A percentile compares a stretch with the other conserved stretches of the same genome.
phyloP scores from a whole-genome alignment of 2,888 invertebrate species.

The Platyscelio sp. region DNA sequence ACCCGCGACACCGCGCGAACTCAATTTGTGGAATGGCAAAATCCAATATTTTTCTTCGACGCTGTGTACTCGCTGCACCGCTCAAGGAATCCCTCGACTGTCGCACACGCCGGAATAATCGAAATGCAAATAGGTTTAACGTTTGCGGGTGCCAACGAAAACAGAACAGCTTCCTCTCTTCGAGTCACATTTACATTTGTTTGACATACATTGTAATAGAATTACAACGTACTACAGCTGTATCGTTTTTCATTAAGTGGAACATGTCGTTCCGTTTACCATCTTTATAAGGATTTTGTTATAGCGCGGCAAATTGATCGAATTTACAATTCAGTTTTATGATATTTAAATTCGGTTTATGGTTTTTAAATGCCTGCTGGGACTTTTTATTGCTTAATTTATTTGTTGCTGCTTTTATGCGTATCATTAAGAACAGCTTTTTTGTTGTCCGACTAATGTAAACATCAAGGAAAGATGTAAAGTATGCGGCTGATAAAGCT shows the following conservation, averaged over 20 bases:
- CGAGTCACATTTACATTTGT: slow-evolving; percentile 69
- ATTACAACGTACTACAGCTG: slow-evolving; percentile 61
- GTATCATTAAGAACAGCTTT: too few relatives aligned
- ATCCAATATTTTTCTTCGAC: slow-evolving; percentile 66
- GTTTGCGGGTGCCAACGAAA: slow-evolving; percentile 69
- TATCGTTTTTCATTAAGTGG: slow-evolving; percentile 61
- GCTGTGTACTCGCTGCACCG: slow-evolving; percentile 30
- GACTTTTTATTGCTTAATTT: too few relatives aligned
- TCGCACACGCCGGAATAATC: slow-evolving; percentile 66
- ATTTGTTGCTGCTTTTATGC: too few relatives aligned
- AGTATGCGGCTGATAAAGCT: too few relatives aligned
- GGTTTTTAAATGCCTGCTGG: too few relatives aligned
- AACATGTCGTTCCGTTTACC: slow-evolving; percentile 7
- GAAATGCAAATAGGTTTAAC: slow-evolving; percentile 71
- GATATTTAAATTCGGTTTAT: too few relatives aligned
- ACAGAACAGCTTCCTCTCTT: slow-evolving; percentile 59
- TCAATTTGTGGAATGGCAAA: slow-evolving; percentile 53
- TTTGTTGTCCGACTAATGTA: too few relatives aligned
- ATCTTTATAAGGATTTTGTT: slow-evolving; percentile 10
- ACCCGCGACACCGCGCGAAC: slow-evolving; percentile 25
- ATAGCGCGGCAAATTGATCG: background rate
- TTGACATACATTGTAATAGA: slow-evolving; percentile 65
- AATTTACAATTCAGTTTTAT: too few relatives aligned
- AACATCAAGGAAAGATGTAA: too few relatives aligned
- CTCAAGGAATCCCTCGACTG: slow-evolving; percentile 62